Base-by-base conservation (phyloP, 2,888 invertebrate genomes). In the Ectemnius continuus region DNA sequence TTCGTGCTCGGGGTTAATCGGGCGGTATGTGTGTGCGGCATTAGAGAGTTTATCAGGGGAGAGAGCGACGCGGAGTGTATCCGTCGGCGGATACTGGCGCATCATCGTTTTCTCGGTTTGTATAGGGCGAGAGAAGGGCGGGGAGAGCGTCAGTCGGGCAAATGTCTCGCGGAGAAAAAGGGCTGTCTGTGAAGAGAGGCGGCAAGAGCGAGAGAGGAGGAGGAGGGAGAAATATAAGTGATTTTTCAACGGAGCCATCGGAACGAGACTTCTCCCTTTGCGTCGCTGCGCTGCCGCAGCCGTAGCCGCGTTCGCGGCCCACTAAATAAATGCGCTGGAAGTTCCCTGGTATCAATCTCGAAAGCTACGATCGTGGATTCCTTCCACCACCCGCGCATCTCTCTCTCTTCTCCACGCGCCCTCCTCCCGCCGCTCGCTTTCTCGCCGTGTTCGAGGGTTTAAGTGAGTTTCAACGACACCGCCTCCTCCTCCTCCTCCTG, bases 281-380 rank as follows among this genome's bases (percentile, higher is more conserved):
- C 36, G 36, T 5, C 36, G 36, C 36, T 36, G 36, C 36, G 36
- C 8, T 36, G 36, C 36, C 36, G 5, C 36, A 36, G 36, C 36
- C 36, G 5, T 11, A 36, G 8, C 36, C 36, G 36, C 8, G 36
- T 36, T 74, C 76, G 75, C 75, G 79, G 66, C 76, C 84, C 81
- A 80, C 78, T 81, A 83, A 85, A 84, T 78, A 85, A 86, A 85
- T 80, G 84, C 84, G 67, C 69, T 77, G 85, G 83, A 76, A 78
- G 78, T 74, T 74, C 66, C 46, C 14, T 70, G 64, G 72, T 73
- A 80, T 79, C 70, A 79, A 79, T 80, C 79, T 78, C 67, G 36
- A 68, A 68, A 61, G 58, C 75, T 23, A 64, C 56, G 74, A 56
- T 61, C 70, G 70, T 64, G 68, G 63, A 66, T 61, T 56, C 63